Evolutionary conservation across 2,797 vertebrate species (phyloP).

Genomic region (Geotria australis): DNA sequence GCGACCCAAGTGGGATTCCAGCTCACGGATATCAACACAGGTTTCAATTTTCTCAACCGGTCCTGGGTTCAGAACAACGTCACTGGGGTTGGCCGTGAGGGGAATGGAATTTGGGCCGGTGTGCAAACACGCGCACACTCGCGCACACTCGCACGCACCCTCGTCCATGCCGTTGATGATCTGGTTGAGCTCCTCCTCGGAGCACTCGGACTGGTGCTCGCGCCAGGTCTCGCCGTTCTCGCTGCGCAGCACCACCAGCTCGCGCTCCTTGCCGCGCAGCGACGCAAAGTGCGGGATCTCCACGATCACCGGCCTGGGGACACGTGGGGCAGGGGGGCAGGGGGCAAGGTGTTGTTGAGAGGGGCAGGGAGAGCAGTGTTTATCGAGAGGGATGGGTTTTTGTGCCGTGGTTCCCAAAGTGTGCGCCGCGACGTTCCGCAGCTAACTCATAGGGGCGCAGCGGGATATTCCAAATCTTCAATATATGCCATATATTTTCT

Average conservation of each 20-base stretch:
- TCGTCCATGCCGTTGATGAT: constrained; percentile 92
- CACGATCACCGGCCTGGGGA: constrained; percentile 69
- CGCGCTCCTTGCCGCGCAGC: constrained; percentile 61
- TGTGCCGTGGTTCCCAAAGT: not conserved
- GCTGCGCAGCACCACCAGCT: constrained; percentile 77
- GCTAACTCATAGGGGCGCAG: too few species aligned
- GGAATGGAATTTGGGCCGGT: too few species aligned
- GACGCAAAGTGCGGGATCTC: constrained; percentile 96
- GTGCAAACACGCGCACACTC: not conserved
- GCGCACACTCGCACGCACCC: constrained; percentile 15
- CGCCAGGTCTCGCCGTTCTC: constrained; percentile 95
- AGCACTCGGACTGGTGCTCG: constrained; percentile 82
- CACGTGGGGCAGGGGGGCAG: not conserved
- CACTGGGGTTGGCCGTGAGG: too few species aligned
- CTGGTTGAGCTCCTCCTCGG: constrained; percentile 73
- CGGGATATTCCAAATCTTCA: too few species aligned
- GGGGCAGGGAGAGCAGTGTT: not conserved
- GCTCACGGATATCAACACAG: too few species aligned
- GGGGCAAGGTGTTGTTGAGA: not conserved
- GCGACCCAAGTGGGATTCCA: too few species aligned
- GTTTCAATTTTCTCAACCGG: too few species aligned
- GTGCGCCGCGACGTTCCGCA: too few species aligned
- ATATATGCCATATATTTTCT: too few species aligned
- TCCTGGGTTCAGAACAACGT: too few species aligned
- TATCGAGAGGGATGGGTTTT: not conserved